Evolutionary conservation across 1,140 invertebrate genomes (phyloP).

Genomic region (Scaptomyza pallida): DNA sequence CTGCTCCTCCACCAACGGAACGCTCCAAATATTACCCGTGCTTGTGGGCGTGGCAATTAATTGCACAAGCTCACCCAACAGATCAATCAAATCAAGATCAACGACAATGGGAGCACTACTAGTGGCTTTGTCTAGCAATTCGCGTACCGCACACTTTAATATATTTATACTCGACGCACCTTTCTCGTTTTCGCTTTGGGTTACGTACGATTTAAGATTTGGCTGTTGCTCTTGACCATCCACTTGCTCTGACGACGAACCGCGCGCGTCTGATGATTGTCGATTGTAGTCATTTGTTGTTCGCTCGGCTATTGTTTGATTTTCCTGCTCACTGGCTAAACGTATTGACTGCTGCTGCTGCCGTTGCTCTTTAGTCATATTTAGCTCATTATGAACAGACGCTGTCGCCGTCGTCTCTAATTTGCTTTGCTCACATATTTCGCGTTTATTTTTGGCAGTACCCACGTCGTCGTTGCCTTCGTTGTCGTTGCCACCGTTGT

Average conservation of each 20-base stretch:
- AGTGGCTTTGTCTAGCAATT: constrained; percentile 40
- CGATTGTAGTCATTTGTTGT: constrained; percentile 37
- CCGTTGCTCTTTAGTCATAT: constrained; percentile 75
- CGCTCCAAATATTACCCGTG: constrained; percentile 65
- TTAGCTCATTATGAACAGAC: constrained; percentile 72
- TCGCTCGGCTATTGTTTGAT: constrained; percentile 60
- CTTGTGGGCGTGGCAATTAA: constrained; percentile 40
- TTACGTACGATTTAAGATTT: constrained; percentile 38
- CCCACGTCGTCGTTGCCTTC: constrained; percentile 53
- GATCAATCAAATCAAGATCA: constrained; percentile 62
- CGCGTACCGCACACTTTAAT: constrained; percentile 58
- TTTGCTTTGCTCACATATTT: constrained; percentile 80
- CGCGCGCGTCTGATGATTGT: constrained; percentile 78
- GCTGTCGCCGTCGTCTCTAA: constrained; percentile 59
- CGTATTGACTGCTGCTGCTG: constrained; percentile 72
- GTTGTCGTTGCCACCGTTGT: constrained; percentile 1
- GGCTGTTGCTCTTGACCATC: constrained; percentile 46
- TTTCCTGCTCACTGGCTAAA: constrained; percentile 57
- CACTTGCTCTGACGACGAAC: constrained; percentile 76
- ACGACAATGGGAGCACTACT: constrained; percentile 8
- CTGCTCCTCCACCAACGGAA: constrained; percentile 8
- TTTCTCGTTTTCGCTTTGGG: constrained; percentile 15
- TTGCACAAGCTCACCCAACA: constrained; percentile 56
- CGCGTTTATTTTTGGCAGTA: constrained; percentile 74
- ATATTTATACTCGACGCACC: constrained; percentile 58